Evolutionary conservation across 2,797 vertebrate genomes (phyloP), one percentile per base, ranked within the genome.

Genomic region (Sparus aurata): DNA sequence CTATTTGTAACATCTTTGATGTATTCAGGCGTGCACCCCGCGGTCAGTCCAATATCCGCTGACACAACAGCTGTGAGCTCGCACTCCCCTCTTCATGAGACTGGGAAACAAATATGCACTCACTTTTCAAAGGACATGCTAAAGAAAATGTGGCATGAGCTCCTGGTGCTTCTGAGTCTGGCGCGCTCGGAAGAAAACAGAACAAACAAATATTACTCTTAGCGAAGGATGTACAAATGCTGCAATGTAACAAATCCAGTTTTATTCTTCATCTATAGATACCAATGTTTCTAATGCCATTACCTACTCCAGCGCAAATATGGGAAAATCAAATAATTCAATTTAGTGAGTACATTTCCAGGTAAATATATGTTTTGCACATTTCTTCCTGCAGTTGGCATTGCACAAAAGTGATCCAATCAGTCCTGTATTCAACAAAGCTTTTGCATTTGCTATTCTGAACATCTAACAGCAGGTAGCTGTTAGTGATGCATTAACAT

Each of bases 401-500:
- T 59, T 47, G 55, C 46, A 70, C 41, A 72, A 30, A 59, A 27
- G 43, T 2, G 23, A 74, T 53, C 16, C 43, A 30, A 12, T 67
- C 49, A 59, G 55, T 20, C 9, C 23, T 22, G 64, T 67, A 64
- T 73, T 77, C 59, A 73, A 73, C 61, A 81, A 77, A 75, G 53
- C 47, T 50, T 83, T 58, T 60, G 30, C 61, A 65, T 67, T 59
- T 69, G 49, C 58, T 66, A 64, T 66, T 79, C 43, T 77, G 58
- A 85, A 77, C 73, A 74, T 23, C 50, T 54, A 72, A 74, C 61
- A 86, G 77, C 54, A 72, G 77, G 69, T 65, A 70, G 77, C 34
- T 75, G 58, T 70, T 75, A 75, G 54, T 64, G 73, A 77, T 71
- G 83, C 71, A 73, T 87, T 71, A 80, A 75, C 58, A 85, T 73